Conservation (phyloP, 2,113 vertebrate genomes). For the Galemys pyrenaicus region DNA sequence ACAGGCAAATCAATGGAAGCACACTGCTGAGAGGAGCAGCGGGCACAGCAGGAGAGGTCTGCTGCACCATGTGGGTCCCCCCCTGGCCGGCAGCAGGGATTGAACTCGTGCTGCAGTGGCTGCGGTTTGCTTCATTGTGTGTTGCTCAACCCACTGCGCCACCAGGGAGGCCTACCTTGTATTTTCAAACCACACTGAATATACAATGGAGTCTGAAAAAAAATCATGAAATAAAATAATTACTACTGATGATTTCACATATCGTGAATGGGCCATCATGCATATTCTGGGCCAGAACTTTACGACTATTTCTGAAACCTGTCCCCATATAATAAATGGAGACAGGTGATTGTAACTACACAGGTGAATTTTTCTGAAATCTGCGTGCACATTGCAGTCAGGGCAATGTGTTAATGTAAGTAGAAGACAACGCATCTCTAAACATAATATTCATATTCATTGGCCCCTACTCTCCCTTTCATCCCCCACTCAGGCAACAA, state of each 20-base stretch:
- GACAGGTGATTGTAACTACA: not conserved
- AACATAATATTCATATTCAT: conserved; percentile 7
- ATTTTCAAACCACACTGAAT: not conserved
- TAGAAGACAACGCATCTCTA: conserved; percentile 6
- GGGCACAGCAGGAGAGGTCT: too few species aligned
- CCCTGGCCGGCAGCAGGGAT: too few species aligned
- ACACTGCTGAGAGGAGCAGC: too few species aligned
- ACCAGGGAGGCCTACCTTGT: too few species aligned
- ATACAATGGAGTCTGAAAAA: not conserved
- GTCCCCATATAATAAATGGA: not conserved
- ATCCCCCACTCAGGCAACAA: conserved; percentile 56
- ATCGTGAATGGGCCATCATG: not conserved
- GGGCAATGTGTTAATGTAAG: not conserved
- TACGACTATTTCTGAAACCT: conserved; percentile 48
- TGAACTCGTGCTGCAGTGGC: too few species aligned
- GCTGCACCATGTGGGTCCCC: too few species aligned
- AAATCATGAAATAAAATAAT: conserved; percentile 38
- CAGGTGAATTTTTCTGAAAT: not conserved
- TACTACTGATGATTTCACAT: not conserved
- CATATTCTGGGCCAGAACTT: not conserved
- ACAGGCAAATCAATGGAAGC: too few species aligned
- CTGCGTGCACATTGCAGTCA: not conserved
- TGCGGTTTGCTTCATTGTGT: too few species aligned
- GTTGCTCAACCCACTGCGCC: too few species aligned
- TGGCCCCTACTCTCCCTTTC: not conserved